Evolutionary conservation across 2,797 vertebrate species (phyloP), one percentile per base, ranked within the genome.

Genomic region (Mormyrus proboscirostris): DNA sequence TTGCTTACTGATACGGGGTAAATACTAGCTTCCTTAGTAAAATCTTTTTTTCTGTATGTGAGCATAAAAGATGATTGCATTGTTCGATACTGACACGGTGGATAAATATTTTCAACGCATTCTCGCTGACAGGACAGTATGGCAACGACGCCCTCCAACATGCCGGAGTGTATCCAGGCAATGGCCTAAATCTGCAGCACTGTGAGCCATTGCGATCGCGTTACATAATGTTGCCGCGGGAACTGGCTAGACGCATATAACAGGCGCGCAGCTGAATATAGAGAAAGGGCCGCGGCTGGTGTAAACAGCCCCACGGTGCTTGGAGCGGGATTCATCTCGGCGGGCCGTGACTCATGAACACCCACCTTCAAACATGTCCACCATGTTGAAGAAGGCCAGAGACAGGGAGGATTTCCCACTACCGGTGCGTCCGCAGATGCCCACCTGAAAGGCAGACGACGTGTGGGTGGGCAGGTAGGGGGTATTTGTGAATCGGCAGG

Each of bases 371-470:
- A 98, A 99, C 90, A 99, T 97, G 79, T 99, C 98, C 91, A 99
- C 98, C 98, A 99, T 99, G 92, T 98, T 97, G 97, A 99, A 99
- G 93, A 99, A 98, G 0, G 98, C 98, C 95, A 99, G 93, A 0
- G 98, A 99, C 83, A 99, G 93, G 0, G 98, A 99, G 0, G 98
- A 99, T 92, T 99, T 99, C 86, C 98, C 98, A 0, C 98, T 99
- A 92, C 98, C 98, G 0, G 98, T 99, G 41, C 98, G 97, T 0
- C 98, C 98, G 8, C 98, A 99, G 94, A 99, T 99, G 44, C 98
- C 98, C 93, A 99, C 98, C 98, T 99, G 90, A 33, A 83, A 87
- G 47, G 85, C 38, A 57, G 85, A 44, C 47, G 19, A 50, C 0
- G 22, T 50, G 49, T 51, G 25, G 29, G 73, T 38, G 59, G 50